Conservation (phyloP, 1,140 invertebrate genomes). For the Caerostris extrusa region DNA sequence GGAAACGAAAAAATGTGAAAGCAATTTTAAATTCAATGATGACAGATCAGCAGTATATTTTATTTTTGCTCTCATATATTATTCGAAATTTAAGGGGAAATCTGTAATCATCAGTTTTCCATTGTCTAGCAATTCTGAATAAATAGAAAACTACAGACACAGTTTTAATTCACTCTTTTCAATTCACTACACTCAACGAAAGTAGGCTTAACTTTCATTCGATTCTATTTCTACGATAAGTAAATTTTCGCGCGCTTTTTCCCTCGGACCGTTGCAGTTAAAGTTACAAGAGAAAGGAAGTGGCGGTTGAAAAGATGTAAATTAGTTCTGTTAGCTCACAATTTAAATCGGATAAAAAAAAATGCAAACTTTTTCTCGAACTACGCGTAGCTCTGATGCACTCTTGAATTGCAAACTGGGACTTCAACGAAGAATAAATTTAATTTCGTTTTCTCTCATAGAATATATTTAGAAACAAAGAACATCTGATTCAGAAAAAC, state of each 20-base stretch:
- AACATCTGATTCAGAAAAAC: too few species aligned
- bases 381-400: not conserved
- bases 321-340: slow-evolving; percentile 22
- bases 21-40: not conserved
- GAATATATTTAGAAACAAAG: not conserved
- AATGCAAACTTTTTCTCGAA: not conserved
- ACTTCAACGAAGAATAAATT: not conserved
- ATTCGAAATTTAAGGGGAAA: not conserved
- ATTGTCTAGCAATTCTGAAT: slow-evolving; percentile 20
- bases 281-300: not conserved
- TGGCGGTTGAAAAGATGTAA: not conserved
- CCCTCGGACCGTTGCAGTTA: slow-evolving; percentile 22
- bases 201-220: slow-evolving; percentile 35
- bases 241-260: slow-evolving; percentile 27
- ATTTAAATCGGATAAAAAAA: slow-evolving; percentile 35
- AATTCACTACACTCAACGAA: slow-evolving; percentile 28
- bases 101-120: not conserved
- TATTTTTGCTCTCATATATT: not conserved
- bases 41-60: not conserved
- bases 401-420: slow-evolving; percentile 30
- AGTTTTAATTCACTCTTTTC: slow-evolving; percentile 6
- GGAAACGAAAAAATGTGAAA: not conserved
- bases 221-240: slow-evolving; percentile 19
- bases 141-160: slow-evolving; percentile 2
- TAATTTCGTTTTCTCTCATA: not conserved